Percentiles rank a stretch among this genome's conserved stretches.
These are phyloP conservation scores for Grantiella picta DNA, from an alignment of 2,113 vertebrate genomes.

Conservation along the genomic window DNA sequence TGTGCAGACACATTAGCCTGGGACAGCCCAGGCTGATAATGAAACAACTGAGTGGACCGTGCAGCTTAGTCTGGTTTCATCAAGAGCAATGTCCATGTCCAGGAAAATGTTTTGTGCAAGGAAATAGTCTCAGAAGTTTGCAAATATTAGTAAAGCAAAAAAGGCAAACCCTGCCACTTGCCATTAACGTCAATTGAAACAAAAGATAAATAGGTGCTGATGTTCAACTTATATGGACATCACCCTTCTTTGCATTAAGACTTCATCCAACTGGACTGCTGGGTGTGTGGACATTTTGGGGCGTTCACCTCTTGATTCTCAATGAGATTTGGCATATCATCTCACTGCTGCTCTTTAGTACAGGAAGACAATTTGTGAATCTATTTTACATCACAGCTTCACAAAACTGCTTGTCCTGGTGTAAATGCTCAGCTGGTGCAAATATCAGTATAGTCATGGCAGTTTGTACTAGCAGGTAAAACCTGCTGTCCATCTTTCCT, in stretches of 20 bases:
- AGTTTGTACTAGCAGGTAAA: background rate
- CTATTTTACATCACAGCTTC: background rate
- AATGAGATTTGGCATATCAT: background rate
- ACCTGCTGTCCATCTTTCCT: background rate
- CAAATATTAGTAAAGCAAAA: background rate
- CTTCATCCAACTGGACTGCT: background rate
- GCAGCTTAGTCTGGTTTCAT: background rate
- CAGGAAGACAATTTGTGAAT: background rate
- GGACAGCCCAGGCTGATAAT: background rate
- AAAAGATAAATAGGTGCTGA: background rate
- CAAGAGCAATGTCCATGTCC: background rate
- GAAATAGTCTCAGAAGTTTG: background rate
- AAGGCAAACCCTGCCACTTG: background rate
- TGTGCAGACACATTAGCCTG: background rate
- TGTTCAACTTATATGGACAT: background rate
- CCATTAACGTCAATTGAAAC: background rate
- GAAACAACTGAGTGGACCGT: background rate
- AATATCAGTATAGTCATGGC: background rate
- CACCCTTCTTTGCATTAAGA: background rate
- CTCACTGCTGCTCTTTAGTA: background rate
- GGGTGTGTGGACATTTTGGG: background rate
- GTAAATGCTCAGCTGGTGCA: background rate
- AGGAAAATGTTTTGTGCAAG: background rate
- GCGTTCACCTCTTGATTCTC: background rate
- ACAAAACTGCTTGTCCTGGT: background rate